Base-by-base conservation (phyloP, 1,140 invertebrate species). In the Andricus grossulariae region DNA sequence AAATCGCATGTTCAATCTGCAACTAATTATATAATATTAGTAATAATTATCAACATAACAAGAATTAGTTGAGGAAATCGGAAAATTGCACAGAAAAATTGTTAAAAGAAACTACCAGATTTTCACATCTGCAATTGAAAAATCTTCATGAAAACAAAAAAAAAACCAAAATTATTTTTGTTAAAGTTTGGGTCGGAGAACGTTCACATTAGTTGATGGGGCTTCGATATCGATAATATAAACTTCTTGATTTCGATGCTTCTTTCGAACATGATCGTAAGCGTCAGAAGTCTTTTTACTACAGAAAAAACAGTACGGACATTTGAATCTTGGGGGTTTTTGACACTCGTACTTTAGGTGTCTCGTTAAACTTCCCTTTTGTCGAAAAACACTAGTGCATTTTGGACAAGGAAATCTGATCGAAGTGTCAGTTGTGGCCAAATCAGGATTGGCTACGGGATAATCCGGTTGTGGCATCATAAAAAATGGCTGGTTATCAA, bases 291-390 rank as follows among this genome's bases (percentile, higher is more conserved):
- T 66, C 15, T 66, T 66, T 16, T 66, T 66, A n/a, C 25, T 66
- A 15, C 25, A 15, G 10, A 66, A 66, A 39, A 8, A 6, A n/a
- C 60, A 66, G 6, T 39, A 66, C 5, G 60, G 60, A 66, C 60
- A 66, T 3, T 21, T 16, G n/a, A 66, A 66, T 66, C 60, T 39
- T n/a, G 60, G 60, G 2, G 60, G 25, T n/a, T 66, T 25, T 66
- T 66, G 60, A 16, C 60, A 66, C n/a, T 66, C 60, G n/a, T 66
- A 66, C 32, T 66, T 66, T 15, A 66, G n/a, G n/a, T 66, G 60
- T 6, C 60, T 66, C 5, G 60, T 66, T 16, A 66, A 66, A 39
- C 60, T 39, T 8, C 60, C 60, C 25, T 66, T 66, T 39, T 39
- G 39, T 66, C 39, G 32, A 66, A 66, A 66, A 66, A 66, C 60